phyloP scores from a whole-genome alignment of 2,797 vertebrate genomes.

The Propithecus deckenii region DNA sequence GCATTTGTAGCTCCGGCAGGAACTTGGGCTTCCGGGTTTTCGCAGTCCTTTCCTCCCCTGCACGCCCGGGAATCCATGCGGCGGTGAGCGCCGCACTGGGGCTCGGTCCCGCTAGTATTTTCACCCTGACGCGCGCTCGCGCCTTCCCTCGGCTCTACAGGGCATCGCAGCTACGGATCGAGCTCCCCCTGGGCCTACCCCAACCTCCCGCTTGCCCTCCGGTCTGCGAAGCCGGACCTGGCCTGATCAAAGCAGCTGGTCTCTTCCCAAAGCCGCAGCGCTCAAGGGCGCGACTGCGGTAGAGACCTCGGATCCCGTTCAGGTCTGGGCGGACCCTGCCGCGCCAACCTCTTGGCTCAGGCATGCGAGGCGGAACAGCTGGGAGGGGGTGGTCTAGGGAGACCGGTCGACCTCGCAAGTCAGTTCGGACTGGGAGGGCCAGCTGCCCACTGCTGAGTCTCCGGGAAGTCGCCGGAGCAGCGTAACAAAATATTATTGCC shows the following conservation, averaged over 20 bases:
- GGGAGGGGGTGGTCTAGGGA: background rate
- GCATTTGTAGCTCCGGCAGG: background rate
- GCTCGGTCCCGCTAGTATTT: background rate
- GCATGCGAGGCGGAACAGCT: background rate
- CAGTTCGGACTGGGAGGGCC: background rate
- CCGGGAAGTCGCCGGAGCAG: background rate
- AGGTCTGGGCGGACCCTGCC: background rate
- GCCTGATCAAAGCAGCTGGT: background rate
- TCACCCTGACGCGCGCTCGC: background rate
- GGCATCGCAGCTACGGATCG: background rate
- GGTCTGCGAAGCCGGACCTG: background rate
- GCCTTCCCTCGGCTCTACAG: background rate
- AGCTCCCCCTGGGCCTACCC: background rate
- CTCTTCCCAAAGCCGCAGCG: background rate
- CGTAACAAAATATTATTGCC: constrained; percentile 39
- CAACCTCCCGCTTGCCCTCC: background rate
- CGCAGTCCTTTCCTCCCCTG: background rate
- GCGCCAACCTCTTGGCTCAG: background rate
- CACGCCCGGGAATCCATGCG: background rate
- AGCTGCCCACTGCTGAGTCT: background rate
- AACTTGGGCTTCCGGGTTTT: constrained; percentile 18
- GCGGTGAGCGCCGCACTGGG: background rate
- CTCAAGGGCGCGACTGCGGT: background rate
- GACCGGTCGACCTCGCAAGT: background rate
- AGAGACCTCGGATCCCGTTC: background rate